phyloP scores from a whole-genome alignment of 53 echinoderm and acorn worm genomes.

The Crossaster papposus region DNA sequence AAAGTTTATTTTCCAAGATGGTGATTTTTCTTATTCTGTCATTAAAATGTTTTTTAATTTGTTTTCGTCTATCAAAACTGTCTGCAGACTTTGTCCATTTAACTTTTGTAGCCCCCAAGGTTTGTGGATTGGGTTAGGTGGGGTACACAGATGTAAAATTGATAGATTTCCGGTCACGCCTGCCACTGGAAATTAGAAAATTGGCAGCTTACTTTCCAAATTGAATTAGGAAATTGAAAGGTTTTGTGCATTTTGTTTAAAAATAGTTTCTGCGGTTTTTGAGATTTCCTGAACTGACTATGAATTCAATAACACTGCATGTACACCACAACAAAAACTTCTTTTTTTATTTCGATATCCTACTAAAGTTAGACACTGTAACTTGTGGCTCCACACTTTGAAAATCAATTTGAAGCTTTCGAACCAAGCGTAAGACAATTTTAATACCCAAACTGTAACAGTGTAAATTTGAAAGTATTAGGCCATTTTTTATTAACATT shows the following conservation, averaged over 20 bases:
- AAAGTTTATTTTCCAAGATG: no score
- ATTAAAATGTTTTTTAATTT: no score
- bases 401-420: no score
- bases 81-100: no score
- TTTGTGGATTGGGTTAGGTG: slow-evolving; percentile 8
- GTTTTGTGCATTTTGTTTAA: not conserved
- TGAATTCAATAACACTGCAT: not conserved
- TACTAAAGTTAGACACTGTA: no score
- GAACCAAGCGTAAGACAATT: no score
- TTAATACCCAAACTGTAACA: no score
- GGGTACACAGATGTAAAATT: not conserved
- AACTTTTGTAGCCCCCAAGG: not conserved
- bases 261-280: not conserved
- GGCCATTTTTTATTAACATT: not conserved
- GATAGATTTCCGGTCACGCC: slow-evolving; percentile 32
- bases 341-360: no score
- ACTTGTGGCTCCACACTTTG: no score
- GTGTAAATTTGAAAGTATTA: not conserved
- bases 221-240: slow-evolving; percentile 8
- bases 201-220: slow-evolving; percentile 17
- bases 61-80: no score
- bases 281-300: not conserved
- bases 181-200: slow-evolving; percentile 45
- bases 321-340: no score
- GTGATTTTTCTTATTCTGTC: no score